Conservation (phyloP, 2,888 invertebrate species). For the Apotomis betuletana region DNA sequence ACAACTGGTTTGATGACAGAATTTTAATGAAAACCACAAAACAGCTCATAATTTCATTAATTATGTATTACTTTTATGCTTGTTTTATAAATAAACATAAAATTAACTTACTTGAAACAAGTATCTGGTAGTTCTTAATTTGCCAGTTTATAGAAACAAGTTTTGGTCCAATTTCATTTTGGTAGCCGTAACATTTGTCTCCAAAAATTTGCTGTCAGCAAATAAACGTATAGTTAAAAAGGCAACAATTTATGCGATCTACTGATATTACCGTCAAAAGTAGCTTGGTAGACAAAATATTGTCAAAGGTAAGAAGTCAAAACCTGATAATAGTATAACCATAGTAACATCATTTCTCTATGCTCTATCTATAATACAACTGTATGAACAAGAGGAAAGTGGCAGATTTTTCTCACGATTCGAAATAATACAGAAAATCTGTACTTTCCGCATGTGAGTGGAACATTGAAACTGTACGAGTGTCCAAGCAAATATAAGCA, state of each 20-base stretch:
- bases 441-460: not conserved
- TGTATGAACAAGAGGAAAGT: too few species aligned
- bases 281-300: too few species aligned
- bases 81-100: constrained; percentile 25
- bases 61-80: constrained; percentile 30
- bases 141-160: not conserved
- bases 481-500: constrained; percentile 27
- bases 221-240: not conserved
- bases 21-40: constrained; percentile 24
- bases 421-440: too few species aligned
- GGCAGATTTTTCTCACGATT: too few species aligned
- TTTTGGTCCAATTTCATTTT: not conserved
- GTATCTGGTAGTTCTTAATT: constrained; percentile 19
- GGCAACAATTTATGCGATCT: too few species aligned
- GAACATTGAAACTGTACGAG: constrained; percentile 22
- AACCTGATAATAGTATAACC: too few species aligned
- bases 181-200: not conserved
- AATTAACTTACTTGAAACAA: constrained; percentile 16
- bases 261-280: too few species aligned
- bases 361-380: too few species aligned
- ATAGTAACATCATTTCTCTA: too few species aligned
- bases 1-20: constrained; percentile 34
- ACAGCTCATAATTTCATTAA: constrained; percentile 23
- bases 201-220: not conserved
- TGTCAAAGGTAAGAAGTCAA: too few species aligned